phyloP scores from a whole-genome alignment of 2,113 vertebrate species.

The Mungos mungo region DNA sequence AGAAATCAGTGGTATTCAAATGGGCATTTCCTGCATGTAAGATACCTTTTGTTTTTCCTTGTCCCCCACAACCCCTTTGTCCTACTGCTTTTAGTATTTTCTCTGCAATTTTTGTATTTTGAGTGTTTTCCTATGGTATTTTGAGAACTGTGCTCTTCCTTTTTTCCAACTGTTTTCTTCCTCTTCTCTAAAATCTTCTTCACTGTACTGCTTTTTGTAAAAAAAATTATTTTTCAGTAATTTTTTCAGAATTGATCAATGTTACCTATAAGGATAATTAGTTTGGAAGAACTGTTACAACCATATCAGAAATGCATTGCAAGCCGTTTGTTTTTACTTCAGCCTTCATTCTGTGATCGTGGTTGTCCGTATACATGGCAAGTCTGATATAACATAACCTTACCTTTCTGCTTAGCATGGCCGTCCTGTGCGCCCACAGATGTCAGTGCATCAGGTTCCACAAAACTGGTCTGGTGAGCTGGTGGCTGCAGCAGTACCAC shows the following conservation, averaged over 20 bases:
- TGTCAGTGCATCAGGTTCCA: background rate
- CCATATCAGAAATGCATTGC: background rate
- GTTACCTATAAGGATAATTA: background rate
- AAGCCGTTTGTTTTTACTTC: background rate
- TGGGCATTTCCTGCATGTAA: background rate
- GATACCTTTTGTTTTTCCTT: background rate
- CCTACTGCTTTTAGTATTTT: background rate
- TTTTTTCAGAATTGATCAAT: background rate
- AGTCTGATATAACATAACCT: background rate
- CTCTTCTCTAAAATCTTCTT: background rate
- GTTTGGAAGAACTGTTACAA: background rate
- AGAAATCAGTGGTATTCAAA: background rate
- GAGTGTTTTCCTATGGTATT: background rate
- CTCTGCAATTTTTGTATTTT: background rate
- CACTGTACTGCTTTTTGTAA: background rate
- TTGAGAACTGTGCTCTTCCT: background rate
- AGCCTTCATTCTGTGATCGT: background rate
- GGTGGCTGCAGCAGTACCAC: background rate
- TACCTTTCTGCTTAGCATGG: slow-evolving; percentile 5
- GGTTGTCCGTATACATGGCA: background rate
- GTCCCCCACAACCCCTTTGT: background rate
- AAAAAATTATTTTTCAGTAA: background rate
- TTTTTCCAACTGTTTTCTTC: background rate
- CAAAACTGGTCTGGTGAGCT: background rate
- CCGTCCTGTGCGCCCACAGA: background rate